phyloP scores from a whole-genome alignment of 2,113 vertebrate genomes.

The Dunckerocampus dactyliophorus region DNA sequence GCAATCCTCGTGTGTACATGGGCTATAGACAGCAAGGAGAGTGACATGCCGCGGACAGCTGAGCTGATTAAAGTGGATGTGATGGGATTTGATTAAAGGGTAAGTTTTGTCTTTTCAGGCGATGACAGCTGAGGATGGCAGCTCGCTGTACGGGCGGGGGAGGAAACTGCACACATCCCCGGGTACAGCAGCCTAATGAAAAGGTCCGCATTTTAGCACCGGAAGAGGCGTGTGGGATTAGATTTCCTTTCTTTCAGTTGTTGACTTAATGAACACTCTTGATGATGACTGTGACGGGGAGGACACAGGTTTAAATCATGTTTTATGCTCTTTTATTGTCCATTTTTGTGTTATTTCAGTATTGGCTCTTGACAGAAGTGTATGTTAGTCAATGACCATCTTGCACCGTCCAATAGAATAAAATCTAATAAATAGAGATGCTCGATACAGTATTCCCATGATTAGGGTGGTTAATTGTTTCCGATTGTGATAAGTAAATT shows the following conservation, averaged over 20 bases:
- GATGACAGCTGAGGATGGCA: slow-evolving; percentile 69
- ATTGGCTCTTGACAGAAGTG: background rate
- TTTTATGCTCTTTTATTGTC: background rate
- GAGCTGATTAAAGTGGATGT: slow-evolving; percentile 57
- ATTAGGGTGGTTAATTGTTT: too few species aligned
- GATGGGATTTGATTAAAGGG: slow-evolving; percentile 69
- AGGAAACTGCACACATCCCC: slow-evolving; percentile 43
- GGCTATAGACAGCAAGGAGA: slow-evolving; percentile 36
- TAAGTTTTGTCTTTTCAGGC: slow-evolving; percentile 62
- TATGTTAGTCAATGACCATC: too few species aligned
- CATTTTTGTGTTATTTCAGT: background rate
- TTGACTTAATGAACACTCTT: slow-evolving; percentile 60
- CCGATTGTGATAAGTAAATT: too few species aligned
- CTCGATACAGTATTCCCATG: too few species aligned
- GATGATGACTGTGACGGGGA: slow-evolving; percentile 38
- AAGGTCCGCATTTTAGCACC: slow-evolving; percentile 45
- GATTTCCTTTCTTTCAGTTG: slow-evolving; percentile 50
- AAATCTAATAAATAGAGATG: too few species aligned
- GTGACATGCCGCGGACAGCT: slow-evolving; percentile 48
- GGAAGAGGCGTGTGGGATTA: slow-evolving; percentile 44
- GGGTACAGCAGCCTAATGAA: slow-evolving; percentile 57
- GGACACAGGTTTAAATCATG: background rate
- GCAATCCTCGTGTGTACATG: slow-evolving; percentile 49
- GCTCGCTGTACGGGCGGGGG: slow-evolving; percentile 49
- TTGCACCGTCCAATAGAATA: too few species aligned